Evolutionary conservation across 2,113 vertebrate species (phyloP), one percentile per base, ranked within the genome.

Genomic region (Xerus inauris): DNA sequence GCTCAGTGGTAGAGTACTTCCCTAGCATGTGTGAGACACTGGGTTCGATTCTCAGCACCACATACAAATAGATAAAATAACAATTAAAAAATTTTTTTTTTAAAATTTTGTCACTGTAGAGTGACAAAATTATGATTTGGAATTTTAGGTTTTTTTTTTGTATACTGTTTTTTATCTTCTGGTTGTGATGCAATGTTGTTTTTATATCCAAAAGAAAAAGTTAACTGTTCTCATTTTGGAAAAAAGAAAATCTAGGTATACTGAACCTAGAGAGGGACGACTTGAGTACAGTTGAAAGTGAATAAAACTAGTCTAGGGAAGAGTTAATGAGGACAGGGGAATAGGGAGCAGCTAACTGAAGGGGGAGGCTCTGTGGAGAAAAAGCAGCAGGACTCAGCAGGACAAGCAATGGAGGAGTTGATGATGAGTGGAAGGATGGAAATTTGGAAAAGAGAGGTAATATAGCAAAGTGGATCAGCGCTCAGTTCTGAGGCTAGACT

Each of bases 51-150:
- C n/a, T n/a, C n/a, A n/a, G n/a, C n/a, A n/a, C n/a, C n/a, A n/a
- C n/a, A n/a, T n/a, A n/a, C n/a, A n/a, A n/a, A n/a, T n/a, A n/a
- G n/a, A n/a, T n/a, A n/a, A n/a, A n/a, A n/a, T n/a, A n/a, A n/a
- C n/a, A n/a, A n/a, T n/a, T 59, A 59, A 59, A 59, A 59, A 24
- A 59, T 9, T 26, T 26, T 59, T 6, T 59, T 26, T n/a, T n/a
- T n/a, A n/a, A n/a, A n/a, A n/a, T n/a, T n/a, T n/a, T 49, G 49
- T 57, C 20, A 57, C 20, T 22, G 13, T 19, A 40, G 54, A 59
- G 17, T 89, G 73, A 72, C 35, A 69, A 86, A 89, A 76, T 89
- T 91, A 22, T 94, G 87, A 85, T 75, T 91, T 80, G 38, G 26
- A 11, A 40, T 92, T 76, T 93, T 80, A 92, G 7, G 26, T 75